Conservation (phyloP, 2,113 vertebrate species). For the Lamprologus sp. region DNA sequence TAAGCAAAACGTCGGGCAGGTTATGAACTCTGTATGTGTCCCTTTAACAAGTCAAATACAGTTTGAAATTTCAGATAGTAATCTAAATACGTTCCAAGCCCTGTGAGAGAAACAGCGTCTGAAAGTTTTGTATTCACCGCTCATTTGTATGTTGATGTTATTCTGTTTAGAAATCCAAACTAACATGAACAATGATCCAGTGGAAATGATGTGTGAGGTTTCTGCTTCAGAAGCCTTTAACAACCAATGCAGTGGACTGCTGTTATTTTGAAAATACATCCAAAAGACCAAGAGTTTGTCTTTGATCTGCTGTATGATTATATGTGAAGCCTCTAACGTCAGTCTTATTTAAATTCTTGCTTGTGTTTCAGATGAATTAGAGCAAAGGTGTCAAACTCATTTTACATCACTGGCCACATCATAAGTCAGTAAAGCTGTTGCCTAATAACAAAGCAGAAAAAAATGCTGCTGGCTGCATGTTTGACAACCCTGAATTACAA, state of each 20-base stretch:
- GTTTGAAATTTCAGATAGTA: background rate
- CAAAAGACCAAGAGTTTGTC: background rate
- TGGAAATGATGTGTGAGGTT: background rate
- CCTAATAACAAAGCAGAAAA: background rate
- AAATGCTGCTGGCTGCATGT: background rate
- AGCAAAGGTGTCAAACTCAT: background rate
- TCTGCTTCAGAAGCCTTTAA: background rate
- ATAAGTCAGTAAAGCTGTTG: background rate
- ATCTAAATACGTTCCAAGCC: background rate
- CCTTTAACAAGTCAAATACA: background rate
- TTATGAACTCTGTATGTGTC: background rate
- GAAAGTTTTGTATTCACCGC: background rate
- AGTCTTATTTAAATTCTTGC: background rate
- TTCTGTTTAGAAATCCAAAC: background rate
- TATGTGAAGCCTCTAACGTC: background rate
- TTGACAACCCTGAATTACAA: background rate
- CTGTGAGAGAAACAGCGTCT: background rate
- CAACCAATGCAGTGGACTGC: background rate
- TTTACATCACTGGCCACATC: background rate
- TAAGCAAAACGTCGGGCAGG: background rate
- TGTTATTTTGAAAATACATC: background rate
- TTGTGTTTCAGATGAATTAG: background rate
- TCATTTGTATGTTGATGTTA: background rate
- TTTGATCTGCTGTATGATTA: background rate
- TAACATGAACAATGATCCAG: background rate